Conservation (phyloP, 64 coral and sea anemone species). For the Orbicella faveolata region DNA sequence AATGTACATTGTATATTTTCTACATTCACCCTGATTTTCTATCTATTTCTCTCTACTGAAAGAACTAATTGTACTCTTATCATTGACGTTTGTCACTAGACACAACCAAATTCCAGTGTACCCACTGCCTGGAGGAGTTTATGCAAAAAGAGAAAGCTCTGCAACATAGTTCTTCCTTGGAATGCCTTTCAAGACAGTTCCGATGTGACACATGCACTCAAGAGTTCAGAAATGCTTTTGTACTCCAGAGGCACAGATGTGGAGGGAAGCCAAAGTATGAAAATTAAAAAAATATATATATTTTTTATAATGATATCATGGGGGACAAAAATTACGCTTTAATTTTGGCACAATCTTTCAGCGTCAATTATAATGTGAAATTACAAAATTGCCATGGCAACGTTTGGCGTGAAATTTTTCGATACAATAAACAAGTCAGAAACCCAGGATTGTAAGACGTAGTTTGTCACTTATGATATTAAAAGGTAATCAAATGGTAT, state of each 20-base stretch:
- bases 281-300: neutral
- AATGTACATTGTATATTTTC: too few relatives aligned
- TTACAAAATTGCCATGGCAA: too few relatives aligned
- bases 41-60: neutral
- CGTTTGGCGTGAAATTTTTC: too few relatives aligned
- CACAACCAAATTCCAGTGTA: conserved; percentile 51
- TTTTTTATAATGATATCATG: too few relatives aligned
- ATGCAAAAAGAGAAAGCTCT: conserved; percentile 45
- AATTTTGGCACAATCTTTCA: too few relatives aligned
- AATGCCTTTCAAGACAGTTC: conserved; percentile 48
- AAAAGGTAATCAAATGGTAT: too few relatives aligned
- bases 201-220: conserved; percentile 42
- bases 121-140: conserved; percentile 45
- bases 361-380: too few relatives aligned
- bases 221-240: conserved; percentile 13
- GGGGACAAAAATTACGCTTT: too few relatives aligned
- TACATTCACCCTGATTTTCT: too few relatives aligned
- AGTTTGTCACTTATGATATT: too few relatives aligned
- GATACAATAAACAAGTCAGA: too few relatives aligned
- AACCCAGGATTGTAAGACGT: too few relatives aligned
- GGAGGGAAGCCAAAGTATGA: conserved; percentile 66
- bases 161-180: conserved; percentile 24
- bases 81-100: conserved; percentile 20
- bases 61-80: neutral
- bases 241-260: conserved; percentile 58